Conservation (phyloP, 2,113 vertebrate species). For the Neotragus pygmaeus region DNA sequence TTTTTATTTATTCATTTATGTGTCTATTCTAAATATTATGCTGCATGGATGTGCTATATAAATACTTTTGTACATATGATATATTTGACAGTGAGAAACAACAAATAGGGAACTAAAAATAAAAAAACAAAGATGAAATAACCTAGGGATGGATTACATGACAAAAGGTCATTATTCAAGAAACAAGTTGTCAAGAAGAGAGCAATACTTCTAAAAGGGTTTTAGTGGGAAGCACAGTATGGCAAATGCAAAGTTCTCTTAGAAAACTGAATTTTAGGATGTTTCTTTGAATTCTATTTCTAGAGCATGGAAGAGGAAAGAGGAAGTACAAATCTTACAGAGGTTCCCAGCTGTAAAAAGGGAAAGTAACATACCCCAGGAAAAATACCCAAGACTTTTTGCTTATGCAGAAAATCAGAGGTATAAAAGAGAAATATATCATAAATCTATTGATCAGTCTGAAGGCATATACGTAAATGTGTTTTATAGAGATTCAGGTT, state of each 20-base stretch:
- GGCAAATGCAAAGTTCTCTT: not conserved
- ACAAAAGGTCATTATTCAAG: not conserved
- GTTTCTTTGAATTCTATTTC: not conserved
- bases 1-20: not conserved
- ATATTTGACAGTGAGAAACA: not conserved
- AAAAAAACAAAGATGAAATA: not conserved
- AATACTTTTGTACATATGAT: not conserved
- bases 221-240: not conserved
- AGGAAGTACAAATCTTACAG: not conserved
- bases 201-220: not conserved
- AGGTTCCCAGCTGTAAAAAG: not conserved
- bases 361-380: not conserved
- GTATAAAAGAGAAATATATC: not conserved
- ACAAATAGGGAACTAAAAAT: not conserved
- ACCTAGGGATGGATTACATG: not conserved
- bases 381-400: not conserved
- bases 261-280: not conserved
- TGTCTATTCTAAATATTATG: not conserved
- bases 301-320: not conserved
- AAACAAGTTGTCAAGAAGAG: not conserved
- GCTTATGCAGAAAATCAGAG: not conserved
- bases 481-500: not conserved
- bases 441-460: not conserved
- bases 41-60: not conserved
- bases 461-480: not conserved